Conservation (phyloP, 2,113 vertebrate species). For the Leptodactylus fuscus region DNA sequence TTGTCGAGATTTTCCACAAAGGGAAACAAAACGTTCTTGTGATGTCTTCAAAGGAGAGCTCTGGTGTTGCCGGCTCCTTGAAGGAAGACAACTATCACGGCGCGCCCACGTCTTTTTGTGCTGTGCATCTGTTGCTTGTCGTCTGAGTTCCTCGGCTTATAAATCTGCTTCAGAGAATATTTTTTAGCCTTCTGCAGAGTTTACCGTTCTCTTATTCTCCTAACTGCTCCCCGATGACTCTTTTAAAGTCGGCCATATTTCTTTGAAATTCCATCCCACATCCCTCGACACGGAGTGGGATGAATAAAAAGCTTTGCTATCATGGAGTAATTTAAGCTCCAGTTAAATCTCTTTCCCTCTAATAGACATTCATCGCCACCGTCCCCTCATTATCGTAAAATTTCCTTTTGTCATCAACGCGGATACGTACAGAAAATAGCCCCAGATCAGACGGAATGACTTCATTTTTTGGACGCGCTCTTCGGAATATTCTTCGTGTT, state of each 20-base stretch:
- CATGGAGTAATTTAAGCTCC: background rate
- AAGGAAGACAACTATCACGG: too few relatives aligned
- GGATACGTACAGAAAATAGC: background rate
- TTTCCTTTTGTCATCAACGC: background rate
- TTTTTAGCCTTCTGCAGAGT: background rate
- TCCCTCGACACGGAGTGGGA: background rate
- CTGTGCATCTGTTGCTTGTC: too few relatives aligned
- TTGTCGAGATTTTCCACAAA: too few relatives aligned
- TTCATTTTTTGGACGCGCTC: background rate
- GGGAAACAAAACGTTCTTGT: too few relatives aligned
- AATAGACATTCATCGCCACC: background rate
- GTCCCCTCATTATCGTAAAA: conserved; percentile 13
- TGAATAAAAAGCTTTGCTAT: conserved; percentile 6
- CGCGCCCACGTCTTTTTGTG: too few relatives aligned
- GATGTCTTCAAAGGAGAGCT: too few relatives aligned
- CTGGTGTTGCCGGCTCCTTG: too few relatives aligned
- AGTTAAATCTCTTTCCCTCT: background rate
- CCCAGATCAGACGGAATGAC: background rate
- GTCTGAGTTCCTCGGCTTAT: too few relatives aligned
- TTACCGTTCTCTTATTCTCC: background rate
- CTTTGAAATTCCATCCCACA: background rate
- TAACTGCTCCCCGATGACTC: conserved; percentile 8
- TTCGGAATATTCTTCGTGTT: background rate
- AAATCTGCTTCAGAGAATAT: background rate
- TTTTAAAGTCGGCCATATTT: conserved; percentile 10